These are phyloP conservation scores for Aphaenogaster rudis DNA, from an alignment of 1,140 invertebrate genomes.

Conservation along the genomic window DNA sequence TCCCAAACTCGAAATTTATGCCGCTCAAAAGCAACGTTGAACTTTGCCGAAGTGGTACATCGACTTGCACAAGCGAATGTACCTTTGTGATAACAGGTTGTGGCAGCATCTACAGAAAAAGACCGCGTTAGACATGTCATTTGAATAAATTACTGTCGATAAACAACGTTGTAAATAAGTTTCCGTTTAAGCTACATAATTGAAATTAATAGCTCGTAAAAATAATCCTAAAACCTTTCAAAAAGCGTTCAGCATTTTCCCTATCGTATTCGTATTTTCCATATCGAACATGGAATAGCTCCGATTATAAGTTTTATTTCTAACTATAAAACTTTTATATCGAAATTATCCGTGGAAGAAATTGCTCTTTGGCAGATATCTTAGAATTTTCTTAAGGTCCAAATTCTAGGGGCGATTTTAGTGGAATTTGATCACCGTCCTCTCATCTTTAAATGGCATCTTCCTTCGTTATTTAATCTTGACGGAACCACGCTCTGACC, in stretches of 20 bases:
- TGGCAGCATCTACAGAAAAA: not conserved
- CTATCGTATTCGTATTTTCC: not conserved
- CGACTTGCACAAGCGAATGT: slow-evolving; percentile 14
- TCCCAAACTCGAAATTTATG: slow-evolving; percentile 53
- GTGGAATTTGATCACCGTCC: slow-evolving; percentile 29
- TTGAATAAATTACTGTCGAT: not conserved
- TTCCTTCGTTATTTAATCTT: slow-evolving; percentile 68
- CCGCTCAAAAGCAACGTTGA: slow-evolving; percentile 21
- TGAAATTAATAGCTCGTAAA: slow-evolving; percentile 12
- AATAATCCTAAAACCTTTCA: not conserved
- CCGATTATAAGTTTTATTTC: not conserved
- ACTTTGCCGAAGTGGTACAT: slow-evolving; percentile 4
- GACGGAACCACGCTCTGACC: slow-evolving; percentile 53
- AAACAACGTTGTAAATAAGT: not conserved
- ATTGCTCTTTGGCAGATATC: not conserved
- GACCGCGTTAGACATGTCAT: not conserved
- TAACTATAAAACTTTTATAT: slow-evolving; percentile 1
- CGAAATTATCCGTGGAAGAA: not conserved
- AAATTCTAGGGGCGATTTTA: slow-evolving; percentile 44
- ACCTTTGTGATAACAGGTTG: slow-evolving; percentile 30
- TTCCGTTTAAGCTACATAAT: not conserved
- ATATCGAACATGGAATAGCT: not conserved
- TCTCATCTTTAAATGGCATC: not conserved
- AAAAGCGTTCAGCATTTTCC: not conserved
- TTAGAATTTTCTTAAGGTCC: not conserved